Evolutionary conservation across 2,797 vertebrate species (phyloP), one percentile per base, ranked within the genome.

Genomic region (Spheniscus humboldti): DNA sequence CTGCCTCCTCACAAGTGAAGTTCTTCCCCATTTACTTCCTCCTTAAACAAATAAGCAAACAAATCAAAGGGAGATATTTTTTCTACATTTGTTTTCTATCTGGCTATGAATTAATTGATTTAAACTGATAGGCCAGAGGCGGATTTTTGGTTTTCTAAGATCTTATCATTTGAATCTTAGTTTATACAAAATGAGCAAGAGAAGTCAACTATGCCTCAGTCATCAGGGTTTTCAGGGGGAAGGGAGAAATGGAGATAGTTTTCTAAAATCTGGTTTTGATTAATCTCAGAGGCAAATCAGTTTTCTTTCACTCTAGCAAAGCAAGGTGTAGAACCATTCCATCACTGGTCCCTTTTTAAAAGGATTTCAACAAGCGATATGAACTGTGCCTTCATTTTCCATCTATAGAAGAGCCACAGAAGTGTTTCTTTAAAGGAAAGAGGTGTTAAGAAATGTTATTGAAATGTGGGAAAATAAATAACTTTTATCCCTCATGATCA

Each of bases 391-490:
- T 88, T 95, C 66, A 56, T 88, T 95, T 94, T 92, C 92, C 82
- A 89, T 77, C 90, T 80, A 41, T n/a, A 89, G 89, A 92, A 72
- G 68, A 88, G 35, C 23, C 77, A 83, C 1, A 33, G 77, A 96
- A 96, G 84, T 84, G 78, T 81, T 94, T 88, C 91, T 96, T 96
- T 93, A 95, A 92, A 94, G 79, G 83, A 86, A 94, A 86, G 82
- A 93, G 86, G 78, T 55, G 9, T 95, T 94, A 93, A 94, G 91
- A 86, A 92, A 85, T 52, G 50, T 57, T 97, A 83, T 88, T 93
- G 95, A 94, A 94, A 95, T 86, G 90, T 91, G 75, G 94, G 83
- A 94, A 96, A 96, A 89, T 83, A 85, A 94, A 92, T 96, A 96
- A 94, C 92, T 94, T 89, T 96, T 92, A 93, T 97, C 91, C 81